Evolutionary conservation across 2,888 invertebrate species (phyloP), one percentile per base, ranked within the genome.

Genomic region (Drosophila yooni): DNA sequence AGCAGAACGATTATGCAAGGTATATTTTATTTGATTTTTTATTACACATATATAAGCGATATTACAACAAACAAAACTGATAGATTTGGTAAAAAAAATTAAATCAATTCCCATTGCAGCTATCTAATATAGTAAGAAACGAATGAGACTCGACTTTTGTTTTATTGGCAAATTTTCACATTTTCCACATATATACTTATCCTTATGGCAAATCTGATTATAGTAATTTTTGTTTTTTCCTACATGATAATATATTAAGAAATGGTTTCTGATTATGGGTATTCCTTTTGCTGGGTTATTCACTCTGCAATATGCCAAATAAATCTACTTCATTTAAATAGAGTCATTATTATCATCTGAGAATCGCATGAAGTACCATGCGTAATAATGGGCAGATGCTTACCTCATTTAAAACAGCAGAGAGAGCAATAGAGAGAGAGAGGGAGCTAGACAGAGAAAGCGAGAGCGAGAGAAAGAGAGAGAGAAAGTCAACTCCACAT

Each of bases 401-500:
- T 63, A 74, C 27, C 48, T 73, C 65, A 77, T 69, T 60, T 50
- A 56, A 48, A 36, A 38, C 13, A 65, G 21, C 43, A 53, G 10
- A 15, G 8, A n/a, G 18, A 50, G 36, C 21, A 21, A 21, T 1
- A 18, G 29, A 21, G 46, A 33, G 27, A 61, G 13, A 21, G 43
- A 36, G 10, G 7, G 31, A 27, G 29, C 11, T 18, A 34, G 11
- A 36, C 10, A 25, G 38, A 27, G 21, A 34, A 10, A 15, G 34
- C 11, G 51, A 56, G 21, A 33, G 54, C 34, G 43, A 43, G 31
- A 40, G 29, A 15, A 7, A 29, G 25, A 27, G 0, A 27, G 21
- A 31, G 8, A n/a, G 48, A 38, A 48, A 54, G 33, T 33, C 29
- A 34, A 56, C 61, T 51, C 18, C 63, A 59, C 65, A 51, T 70